phyloP scores from a whole-genome alignment of 2,888 invertebrate genomes.

The Eupsilia transversa region DNA sequence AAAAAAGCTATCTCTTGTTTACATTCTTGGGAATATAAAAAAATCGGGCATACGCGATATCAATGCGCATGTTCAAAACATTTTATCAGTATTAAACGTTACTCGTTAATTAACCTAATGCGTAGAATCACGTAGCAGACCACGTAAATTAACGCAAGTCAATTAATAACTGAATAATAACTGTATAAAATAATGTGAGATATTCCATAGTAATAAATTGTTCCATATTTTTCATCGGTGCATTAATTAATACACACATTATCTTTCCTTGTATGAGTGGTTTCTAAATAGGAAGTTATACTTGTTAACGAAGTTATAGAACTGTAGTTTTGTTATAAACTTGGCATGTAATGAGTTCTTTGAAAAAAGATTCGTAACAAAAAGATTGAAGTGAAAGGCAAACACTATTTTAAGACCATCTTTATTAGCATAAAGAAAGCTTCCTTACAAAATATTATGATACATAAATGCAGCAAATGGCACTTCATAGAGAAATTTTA shows the following conservation, averaged over 20 bases:
- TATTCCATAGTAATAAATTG: background rate
- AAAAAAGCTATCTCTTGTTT: conserved; percentile 24
- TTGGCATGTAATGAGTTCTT: background rate
- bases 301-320: background rate
- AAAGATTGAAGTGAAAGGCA: conserved; percentile 23
- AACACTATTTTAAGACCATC: conserved; percentile 20
- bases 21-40: conserved; percentile 7
- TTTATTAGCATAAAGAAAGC: conserved; percentile 49
- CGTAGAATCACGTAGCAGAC: background rate
- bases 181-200: background rate
- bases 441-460: conserved; percentile 17
- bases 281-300: background rate
- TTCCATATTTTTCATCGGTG: background rate
- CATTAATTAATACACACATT: background rate
- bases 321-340: background rate
- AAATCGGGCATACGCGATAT: background rate
- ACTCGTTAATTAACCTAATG: conserved; percentile 8
- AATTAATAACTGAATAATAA: too few species aligned
- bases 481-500: conserved; percentile 25
- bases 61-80: conserved; percentile 7
- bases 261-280: background rate
- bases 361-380: background rate
- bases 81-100: conserved; percentile 11
- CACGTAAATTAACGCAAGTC: conserved; percentile 5
- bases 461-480: conserved; percentile 55